Conservation (phyloP, 2,888 invertebrate species). For the Fissipunctia ypsillon region DNA sequence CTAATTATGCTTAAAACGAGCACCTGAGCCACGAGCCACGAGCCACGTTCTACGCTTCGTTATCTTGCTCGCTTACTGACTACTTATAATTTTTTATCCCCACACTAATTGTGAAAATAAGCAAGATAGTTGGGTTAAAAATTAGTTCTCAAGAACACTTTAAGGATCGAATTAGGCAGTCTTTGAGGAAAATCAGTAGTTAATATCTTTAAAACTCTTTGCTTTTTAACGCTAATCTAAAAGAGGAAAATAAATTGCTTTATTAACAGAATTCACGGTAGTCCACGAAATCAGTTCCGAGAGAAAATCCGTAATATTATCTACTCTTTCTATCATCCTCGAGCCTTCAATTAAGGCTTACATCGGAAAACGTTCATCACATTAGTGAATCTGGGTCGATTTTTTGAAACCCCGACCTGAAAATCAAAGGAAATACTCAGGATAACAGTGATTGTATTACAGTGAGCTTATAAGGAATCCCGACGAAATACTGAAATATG, state of each 20-base stretch:
- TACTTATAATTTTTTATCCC: conserved; percentile 55
- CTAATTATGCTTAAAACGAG: conserved; percentile 74
- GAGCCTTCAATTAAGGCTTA: conserved; percentile 53
- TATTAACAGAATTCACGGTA: conserved; percentile 41
- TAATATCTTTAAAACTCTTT: conserved; percentile 32
- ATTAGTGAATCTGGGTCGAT: conserved; percentile 57
- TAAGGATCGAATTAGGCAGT: conserved; percentile 23
- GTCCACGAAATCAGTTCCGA: conserved; percentile 30
- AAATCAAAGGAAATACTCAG: conserved; percentile 47
- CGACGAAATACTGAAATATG: conserved; percentile 12
- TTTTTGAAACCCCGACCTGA: conserved; percentile 44
- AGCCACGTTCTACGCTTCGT: conserved; percentile 51
- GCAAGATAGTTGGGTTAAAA: conserved; percentile 43
- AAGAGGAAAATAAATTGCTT: conserved; percentile 48
- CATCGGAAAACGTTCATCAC: conserved; percentile 62
- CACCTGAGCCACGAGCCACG: conserved; percentile 62
- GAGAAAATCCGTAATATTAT: conserved; percentile 52
- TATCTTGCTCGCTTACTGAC: conserved; percentile 53
- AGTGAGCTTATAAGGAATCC: conserved; percentile 12
- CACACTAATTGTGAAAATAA: conserved; percentile 59
- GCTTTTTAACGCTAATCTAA: conserved; percentile 20
- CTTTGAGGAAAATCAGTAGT: conserved; percentile 31
- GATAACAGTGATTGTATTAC: conserved; percentile 21
- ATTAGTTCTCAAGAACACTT: conserved; percentile 39
- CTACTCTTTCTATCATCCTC: conserved; percentile 26